These are phyloP conservation scores for Crepidodera aurea DNA, from an alignment of 2,888 invertebrate species.

Conservation along the genomic window DNA sequence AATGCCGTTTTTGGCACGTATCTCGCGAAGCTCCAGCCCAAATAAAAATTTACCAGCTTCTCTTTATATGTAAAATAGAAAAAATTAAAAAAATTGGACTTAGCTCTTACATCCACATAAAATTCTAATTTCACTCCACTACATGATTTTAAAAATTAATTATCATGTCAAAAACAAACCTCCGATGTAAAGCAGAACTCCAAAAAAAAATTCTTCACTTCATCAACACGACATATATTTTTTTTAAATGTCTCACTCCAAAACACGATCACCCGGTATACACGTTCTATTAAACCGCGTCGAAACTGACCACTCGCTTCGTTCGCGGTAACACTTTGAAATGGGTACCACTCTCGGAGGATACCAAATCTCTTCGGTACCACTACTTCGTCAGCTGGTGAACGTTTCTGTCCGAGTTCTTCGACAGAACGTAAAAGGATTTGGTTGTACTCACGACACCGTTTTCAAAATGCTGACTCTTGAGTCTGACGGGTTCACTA, in stretches of 20 bases:
- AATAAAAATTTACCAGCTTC: no score
- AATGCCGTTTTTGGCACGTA: no score
- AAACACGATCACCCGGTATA: not conserved
- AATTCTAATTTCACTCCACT: no score
- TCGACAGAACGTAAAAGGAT: slow-evolving; percentile 6
- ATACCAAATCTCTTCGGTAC: slow-evolving; percentile 11
- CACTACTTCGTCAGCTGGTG: slow-evolving; percentile 19
- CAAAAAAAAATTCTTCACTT: not conserved
- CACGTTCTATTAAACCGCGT: not conserved
- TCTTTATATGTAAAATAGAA: no score
- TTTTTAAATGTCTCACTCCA: no score
- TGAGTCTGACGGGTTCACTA: slow-evolving; percentile 14
- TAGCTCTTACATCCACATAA: no score
- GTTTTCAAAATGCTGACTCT: slow-evolving; percentile 13
- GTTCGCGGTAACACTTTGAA: no score
- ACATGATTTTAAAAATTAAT: no score
- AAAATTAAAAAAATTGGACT: no score
- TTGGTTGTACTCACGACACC: slow-evolving; percentile 26
- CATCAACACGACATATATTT: not conserved
- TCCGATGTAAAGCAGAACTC: no score
- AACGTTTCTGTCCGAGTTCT: slow-evolving; percentile 12
- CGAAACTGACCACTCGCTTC: not conserved
- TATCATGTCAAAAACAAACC: not conserved
- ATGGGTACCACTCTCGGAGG: not conserved
- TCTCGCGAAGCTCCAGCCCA: no score